phyloP scores from a whole-genome alignment of 2,888 invertebrate genomes.

The Beris chalybata region DNA sequence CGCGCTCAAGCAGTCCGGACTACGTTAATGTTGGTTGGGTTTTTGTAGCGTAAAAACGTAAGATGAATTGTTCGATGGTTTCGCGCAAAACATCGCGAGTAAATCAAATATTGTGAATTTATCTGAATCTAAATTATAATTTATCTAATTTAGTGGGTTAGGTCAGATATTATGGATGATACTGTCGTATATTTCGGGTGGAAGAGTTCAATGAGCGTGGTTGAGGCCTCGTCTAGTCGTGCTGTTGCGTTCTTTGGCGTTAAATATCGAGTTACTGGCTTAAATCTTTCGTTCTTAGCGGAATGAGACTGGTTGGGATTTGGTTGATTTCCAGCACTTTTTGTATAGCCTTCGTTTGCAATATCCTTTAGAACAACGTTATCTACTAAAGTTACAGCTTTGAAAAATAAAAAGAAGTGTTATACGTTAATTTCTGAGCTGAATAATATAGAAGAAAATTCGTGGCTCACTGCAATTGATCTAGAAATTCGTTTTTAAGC shows the following conservation, averaged over 20 bases:
- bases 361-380: no score
- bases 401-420: no score
- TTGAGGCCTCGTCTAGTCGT: background rate
- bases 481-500: no score
- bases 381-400: no score
- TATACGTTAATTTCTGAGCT: no score
- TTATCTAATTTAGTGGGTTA: constrained; percentile 28
- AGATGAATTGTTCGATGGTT: background rate
- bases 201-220: background rate
- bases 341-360: no score
- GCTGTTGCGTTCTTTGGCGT: background rate
- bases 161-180: constrained; percentile 16
- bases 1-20: background rate
- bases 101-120: constrained; percentile 25
- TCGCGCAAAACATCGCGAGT: background rate
- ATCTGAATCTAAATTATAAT: constrained; percentile 18
- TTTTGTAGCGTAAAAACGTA: background rate
- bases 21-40: background rate
- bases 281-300: constrained; percentile 7
- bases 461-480: no score
- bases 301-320: no score
- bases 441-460: no score
- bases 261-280: constrained; percentile 12
- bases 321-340: no score
- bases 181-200: background rate